Evolutionary conservation across 1,140 invertebrate species (phyloP), one percentile per base, ranked within the genome.

Genomic region (Drosophila lini): DNA sequence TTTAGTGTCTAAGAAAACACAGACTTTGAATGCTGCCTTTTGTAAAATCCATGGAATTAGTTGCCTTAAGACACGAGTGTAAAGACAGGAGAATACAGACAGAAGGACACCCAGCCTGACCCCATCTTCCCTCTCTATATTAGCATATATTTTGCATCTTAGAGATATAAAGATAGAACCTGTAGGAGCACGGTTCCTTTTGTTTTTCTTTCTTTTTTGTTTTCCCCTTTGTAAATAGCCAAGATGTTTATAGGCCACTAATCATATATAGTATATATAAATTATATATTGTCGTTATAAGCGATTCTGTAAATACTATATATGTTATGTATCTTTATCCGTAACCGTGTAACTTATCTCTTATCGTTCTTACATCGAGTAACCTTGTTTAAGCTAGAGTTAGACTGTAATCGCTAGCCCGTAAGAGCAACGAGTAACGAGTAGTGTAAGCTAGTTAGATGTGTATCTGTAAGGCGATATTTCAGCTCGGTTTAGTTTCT

Each of bases 31-130:
- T 88, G 84, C 84, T 88, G 84, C 84, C 84, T 88, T 88, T 78
- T 88, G 84, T 88, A 88, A 88, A 88, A 88, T 88, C 78, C 56
- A 85, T 48, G 64, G 69, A 78, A 78, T 63, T 84, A 85, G 78
- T 71, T 78, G 60, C 44, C 60, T 77, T 85, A 81, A 81, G 75
- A 80, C 62, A 75, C 19, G 44, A 63, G 64, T 62, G 47, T 78
- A 74, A 74, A 63, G 76, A 83, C 65, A 60, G 60, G 67, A 69
- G 53, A 52, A 63, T 28, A 61, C 53, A 36, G 32, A 47, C 56
- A 67, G 57, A 38, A 31, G 28, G 40, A 60, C 8, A 15, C 42
- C 42, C 31, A 22, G 41, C 41, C 58, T 34, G 31, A 25, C 52
- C 47, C 28, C 36, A 25, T 32, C 44, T 36, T 22, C 32, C 32